Evolutionary conservation across 1,140 invertebrate species (phyloP).

Genomic region (Scaptomyza montana): DNA sequence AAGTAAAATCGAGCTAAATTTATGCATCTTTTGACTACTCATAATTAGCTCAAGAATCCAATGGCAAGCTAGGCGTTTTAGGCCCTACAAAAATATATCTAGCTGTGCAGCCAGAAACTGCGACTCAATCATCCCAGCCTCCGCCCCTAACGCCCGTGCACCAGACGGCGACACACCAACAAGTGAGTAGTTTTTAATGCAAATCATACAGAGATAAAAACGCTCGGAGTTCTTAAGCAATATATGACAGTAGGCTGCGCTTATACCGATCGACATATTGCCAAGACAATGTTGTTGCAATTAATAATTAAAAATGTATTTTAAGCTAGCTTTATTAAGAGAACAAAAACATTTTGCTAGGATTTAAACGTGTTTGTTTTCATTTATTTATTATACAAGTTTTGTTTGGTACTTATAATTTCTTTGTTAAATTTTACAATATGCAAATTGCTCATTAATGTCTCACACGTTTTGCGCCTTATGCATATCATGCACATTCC

Average conservation of each 20-base stretch:
- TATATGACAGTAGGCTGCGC: constrained; percentile 6
- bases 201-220: constrained; percentile 35
- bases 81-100: constrained; percentile 93
- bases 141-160: constrained; percentile 85
- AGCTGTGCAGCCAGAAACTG: constrained; percentile 88
- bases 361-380: constrained; percentile 29
- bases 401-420: constrained; percentile 57
- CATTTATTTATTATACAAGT: constrained; percentile 54
- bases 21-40: neutral
- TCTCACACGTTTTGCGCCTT: constrained; percentile 25
- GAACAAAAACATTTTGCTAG: constrained; percentile 61
- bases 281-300: constrained; percentile 14
- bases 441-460: constrained; percentile 5
- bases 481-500: constrained; percentile 46
- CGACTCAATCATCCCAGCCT: constrained; percentile 82
- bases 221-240: constrained; percentile 8
- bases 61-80: constrained; percentile 91
- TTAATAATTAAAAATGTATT: constrained; percentile 36
- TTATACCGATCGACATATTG: constrained; percentile 11
- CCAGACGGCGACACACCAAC: constrained; percentile 78
- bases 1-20: constrained; percentile 7
- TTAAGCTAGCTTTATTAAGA: constrained; percentile 57
- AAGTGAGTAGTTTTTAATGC: constrained; percentile 83
- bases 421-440: constrained; percentile 50
- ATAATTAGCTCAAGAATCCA: constrained; percentile 89